phyloP scores from a whole-genome alignment of 2,113 vertebrate genomes.

The Carassius auratus region DNA sequence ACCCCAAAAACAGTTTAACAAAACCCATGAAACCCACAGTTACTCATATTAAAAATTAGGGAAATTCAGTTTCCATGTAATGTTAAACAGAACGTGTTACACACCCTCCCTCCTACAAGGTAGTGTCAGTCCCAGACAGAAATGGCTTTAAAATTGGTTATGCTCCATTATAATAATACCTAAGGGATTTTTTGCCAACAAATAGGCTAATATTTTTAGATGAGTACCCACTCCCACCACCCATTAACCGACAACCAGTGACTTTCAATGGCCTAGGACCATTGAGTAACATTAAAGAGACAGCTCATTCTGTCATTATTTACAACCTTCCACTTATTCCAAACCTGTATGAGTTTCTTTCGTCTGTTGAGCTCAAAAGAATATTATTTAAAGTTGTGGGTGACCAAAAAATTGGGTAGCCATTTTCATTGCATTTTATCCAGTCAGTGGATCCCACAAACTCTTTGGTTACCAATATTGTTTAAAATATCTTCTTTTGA shows the following conservation, averaged over 20 bases:
- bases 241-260: not conserved
- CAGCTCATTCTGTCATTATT: not conserved
- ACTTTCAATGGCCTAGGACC: not conserved
- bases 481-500: too few species aligned
- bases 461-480: not conserved
- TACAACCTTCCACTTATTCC: not conserved
- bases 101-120: not conserved
- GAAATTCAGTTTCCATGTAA: conserved; percentile 18
- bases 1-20: not conserved
- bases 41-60: conserved; percentile 6
- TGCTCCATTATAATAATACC: not conserved
- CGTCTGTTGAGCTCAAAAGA: not conserved
- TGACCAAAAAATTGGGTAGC: too few species aligned
- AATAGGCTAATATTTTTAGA: not conserved
- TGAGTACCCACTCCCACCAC: not conserved
- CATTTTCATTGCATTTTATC: too few species aligned
- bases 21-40: conserved; percentile 16
- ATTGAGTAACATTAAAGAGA: not conserved
- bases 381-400: not conserved
- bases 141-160: not conserved
- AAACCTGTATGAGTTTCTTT: not conserved
- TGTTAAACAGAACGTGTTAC: not conserved
- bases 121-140: not conserved
- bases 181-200: not conserved
- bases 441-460: too few species aligned